These are phyloP conservation scores for Bembecia ichneumoniformis DNA, from an alignment of 2,888 invertebrate species.

Conservation along the genomic window DNA sequence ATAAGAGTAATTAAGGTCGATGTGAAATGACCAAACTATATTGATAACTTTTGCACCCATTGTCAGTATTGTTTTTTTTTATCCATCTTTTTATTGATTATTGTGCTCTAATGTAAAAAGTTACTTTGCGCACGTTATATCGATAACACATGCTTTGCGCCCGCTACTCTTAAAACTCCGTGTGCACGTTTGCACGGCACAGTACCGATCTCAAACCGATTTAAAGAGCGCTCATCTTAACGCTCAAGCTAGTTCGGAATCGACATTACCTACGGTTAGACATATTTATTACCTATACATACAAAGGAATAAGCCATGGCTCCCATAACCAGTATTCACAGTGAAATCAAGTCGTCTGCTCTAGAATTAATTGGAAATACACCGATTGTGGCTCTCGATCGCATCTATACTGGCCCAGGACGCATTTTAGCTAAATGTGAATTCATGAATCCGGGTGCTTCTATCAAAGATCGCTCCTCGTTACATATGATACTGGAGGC, in stretches of 20 bases:
- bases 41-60: too few relatives aligned
- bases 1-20: too few relatives aligned
- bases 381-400: conserved; percentile 56
- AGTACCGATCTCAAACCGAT: background rate
- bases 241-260: background rate
- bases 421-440: conserved; percentile 61
- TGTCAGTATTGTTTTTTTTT: too few relatives aligned
- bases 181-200: background rate
- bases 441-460: conserved; percentile 63
- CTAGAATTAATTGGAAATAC: conserved; percentile 61
- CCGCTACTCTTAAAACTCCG: background rate
- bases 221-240: background rate
- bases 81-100: too few relatives aligned
- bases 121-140: background rate
- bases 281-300: conserved; percentile 37
- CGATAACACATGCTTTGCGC: background rate
- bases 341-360: conserved; percentile 56
- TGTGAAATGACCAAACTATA: too few relatives aligned
- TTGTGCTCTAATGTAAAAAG: too few relatives aligned
- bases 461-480: conserved; percentile 57
- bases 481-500: conserved; percentile 51
- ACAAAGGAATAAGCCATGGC: conserved; percentile 15
- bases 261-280: background rate
- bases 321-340: conserved; percentile 22
- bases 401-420: conserved; percentile 52